phyloP scores from a whole-genome alignment of 2,888 invertebrate genomes.

The Melanostoma scalare region DNA sequence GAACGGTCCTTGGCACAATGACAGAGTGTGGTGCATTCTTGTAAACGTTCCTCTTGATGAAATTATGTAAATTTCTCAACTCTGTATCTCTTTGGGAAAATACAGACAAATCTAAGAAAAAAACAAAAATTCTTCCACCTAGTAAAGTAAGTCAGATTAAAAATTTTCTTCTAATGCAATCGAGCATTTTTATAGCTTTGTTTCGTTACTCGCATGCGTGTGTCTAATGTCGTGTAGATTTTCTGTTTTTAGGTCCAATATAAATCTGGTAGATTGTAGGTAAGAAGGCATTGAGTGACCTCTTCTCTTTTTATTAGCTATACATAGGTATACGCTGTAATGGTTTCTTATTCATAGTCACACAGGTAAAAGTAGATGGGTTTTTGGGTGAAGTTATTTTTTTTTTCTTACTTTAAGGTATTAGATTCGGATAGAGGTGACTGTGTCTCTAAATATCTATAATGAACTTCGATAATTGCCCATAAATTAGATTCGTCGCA shows the following conservation, averaged over 20 bases:
- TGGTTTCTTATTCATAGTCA: constrained; percentile 57
- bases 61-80: constrained; percentile 67
- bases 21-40: constrained; percentile 27
- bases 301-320: constrained; percentile 27
- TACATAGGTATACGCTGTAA: constrained; percentile 42
- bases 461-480: constrained; percentile 73
- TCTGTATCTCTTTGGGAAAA: constrained; percentile 25
- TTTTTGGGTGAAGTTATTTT: constrained; percentile 42
- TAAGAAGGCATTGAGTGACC: constrained; percentile 57
- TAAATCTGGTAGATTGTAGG: constrained; percentile 20
- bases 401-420: constrained; percentile 37
- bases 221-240: constrained; percentile 52
- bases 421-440: constrained; percentile 63
- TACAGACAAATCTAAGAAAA: constrained; percentile 1
- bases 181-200: constrained; percentile 48
- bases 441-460: constrained; percentile 73
- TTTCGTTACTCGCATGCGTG: constrained; percentile 41
- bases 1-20: constrained; percentile 33
- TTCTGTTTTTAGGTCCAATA: constrained; percentile 12
- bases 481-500: constrained; percentile 75
- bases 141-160: constrained; percentile 70
- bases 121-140: constrained; percentile 2
- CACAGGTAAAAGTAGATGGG: constrained; percentile 67
- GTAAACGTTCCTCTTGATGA: constrained; percentile 18
- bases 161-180: constrained; percentile 58